phyloP scores from a whole-genome alignment of 1,140 invertebrate species.

The Pseudoatta argentina region DNA sequence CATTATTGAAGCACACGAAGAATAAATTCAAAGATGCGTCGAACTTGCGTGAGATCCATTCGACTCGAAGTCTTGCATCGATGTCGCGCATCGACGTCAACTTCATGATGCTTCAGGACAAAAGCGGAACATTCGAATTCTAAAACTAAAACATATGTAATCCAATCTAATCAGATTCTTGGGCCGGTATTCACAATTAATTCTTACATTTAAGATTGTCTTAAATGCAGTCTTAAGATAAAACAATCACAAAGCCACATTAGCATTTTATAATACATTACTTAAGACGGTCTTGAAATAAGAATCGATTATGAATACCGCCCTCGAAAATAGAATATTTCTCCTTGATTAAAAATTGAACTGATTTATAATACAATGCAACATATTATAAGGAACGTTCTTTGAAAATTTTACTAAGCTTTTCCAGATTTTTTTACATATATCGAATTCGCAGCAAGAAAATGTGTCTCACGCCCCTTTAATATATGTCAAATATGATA shows the following conservation, averaged over 20 bases:
- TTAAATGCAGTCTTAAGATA: too few relatives aligned
- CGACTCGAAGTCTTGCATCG: neutral
- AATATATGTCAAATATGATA: neutral
- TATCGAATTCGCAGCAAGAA: neutral
- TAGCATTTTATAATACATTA: too few relatives aligned
- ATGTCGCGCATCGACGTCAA: neutral
- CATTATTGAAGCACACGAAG: neutral
- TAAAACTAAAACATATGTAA: neutral
- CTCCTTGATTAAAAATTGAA: neutral
- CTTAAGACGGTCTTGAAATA: too few relatives aligned
- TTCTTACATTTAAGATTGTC: too few relatives aligned
- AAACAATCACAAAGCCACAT: too few relatives aligned
- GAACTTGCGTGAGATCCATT: neutral
- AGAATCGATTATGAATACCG: too few relatives aligned
- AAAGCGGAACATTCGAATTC: neutral
- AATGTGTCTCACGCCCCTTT: constrained; percentile 3
- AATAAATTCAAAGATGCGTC: neutral
- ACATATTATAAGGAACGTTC: neutral
- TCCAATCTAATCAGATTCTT: neutral
- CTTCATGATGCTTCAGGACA: neutral
- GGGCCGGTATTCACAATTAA: too few relatives aligned
- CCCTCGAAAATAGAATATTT: neutral
- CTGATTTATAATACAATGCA: neutral
- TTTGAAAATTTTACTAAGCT: neutral
- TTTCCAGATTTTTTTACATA: neutral